phyloP scores from a whole-genome alignment of 2,113 vertebrate genomes.

The Chlorodrepanis virens region DNA sequence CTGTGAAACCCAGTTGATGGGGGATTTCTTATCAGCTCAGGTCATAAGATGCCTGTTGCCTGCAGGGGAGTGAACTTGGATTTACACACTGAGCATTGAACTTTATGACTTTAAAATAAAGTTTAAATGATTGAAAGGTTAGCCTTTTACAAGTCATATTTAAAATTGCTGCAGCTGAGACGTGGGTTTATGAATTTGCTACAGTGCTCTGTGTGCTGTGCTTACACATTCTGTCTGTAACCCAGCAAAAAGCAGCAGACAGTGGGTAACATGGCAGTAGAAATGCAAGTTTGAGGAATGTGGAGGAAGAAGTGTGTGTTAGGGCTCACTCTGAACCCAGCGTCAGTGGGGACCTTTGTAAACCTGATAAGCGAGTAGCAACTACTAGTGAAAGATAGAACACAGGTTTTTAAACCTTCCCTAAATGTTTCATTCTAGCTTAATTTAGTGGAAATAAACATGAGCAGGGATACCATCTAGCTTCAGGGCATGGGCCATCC shows the following conservation, averaged over 20 bases:
- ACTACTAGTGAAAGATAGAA: not conserved
- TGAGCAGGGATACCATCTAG: conserved; percentile 1
- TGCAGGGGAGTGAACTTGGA: not conserved
- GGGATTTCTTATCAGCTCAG: not conserved
- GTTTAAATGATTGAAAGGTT: not conserved
- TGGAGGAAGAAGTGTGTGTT: not conserved
- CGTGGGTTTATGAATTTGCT: not conserved
- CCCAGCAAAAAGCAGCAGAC: not conserved
- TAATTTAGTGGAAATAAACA: conserved; percentile 44
- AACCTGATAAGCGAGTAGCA: not conserved
- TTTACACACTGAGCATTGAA: not conserved
- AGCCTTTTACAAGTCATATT: not conserved
- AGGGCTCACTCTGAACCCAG: not conserved
- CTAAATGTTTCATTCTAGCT: not conserved
- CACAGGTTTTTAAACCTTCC: not conserved
- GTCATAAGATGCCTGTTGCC: not conserved
- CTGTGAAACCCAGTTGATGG: not conserved
- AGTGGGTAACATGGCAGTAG: not conserved
- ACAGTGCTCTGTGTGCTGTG: not conserved
- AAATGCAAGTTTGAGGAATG: not conserved
- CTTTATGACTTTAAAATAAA: not conserved
- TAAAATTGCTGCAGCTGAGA: not conserved
- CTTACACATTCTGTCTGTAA: not conserved
- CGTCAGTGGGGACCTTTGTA: not conserved
- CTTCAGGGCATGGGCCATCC: not conserved